Evolutionary conservation across 2,888 invertebrate genomes (phyloP).

Genomic region (Philereme transversata): DNA sequence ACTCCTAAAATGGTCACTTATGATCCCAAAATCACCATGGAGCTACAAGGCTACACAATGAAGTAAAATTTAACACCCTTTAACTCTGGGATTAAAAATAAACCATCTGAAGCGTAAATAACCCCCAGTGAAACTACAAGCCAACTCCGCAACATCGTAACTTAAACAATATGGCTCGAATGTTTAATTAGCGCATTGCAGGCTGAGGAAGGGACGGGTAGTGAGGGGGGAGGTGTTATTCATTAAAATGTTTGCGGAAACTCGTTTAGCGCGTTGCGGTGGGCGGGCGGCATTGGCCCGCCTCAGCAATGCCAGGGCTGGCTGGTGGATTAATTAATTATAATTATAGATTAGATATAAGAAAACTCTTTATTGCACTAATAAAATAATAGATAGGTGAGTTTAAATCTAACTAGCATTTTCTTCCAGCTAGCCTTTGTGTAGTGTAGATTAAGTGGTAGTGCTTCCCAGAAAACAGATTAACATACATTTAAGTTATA

Average conservation of each 20-base stretch:
- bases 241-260: constrained; percentile 84
- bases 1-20: no score
- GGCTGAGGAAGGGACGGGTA: constrained; percentile 46
- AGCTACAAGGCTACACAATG: no score
- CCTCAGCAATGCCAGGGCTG: constrained; percentile 51
- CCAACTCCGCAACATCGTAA: constrained; percentile 62
- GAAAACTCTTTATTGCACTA: no score
- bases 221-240: constrained; percentile 73
- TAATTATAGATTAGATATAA: no score
- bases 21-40: no score
- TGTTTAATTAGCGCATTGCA: constrained; percentile 83
- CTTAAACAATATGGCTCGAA: constrained; percentile 81
- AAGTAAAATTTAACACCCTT: no score
- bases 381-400: no score
- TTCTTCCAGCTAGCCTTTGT: no score
- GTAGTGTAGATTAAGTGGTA: no score
- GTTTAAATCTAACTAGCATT: no score
- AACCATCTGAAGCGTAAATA: constrained; percentile 38
- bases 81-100: constrained; percentile 20
- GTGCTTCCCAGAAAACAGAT: no score
- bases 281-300: constrained; percentile 58
- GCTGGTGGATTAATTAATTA: background rate
- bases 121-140: constrained; percentile 53
- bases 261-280: constrained; percentile 81
- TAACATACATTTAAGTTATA: no score